A percentile compares a stretch with the other conserved stretches of the same genome.
These are phyloP conservation scores for Myotis yumanensis DNA, from an alignment of 2,113 vertebrate species.

Conservation along the genomic window DNA sequence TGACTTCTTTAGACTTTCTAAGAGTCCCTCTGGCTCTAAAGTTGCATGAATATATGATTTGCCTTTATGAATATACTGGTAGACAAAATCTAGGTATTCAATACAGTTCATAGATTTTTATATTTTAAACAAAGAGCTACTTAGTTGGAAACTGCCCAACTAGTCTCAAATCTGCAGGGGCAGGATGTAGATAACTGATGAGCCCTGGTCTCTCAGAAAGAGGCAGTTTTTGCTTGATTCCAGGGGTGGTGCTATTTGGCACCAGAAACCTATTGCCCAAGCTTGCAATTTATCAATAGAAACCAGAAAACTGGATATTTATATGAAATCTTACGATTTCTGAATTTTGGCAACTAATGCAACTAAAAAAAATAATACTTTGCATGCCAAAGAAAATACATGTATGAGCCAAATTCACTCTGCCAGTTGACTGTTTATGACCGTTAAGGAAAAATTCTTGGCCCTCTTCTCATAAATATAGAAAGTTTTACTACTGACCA, in stretches of 20 bases:
- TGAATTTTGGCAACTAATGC: background rate
- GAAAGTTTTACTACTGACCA: background rate
- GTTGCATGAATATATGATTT: background rate
- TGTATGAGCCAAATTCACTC: background rate
- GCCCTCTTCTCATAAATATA: background rate
- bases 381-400: slow-evolving; percentile 2
- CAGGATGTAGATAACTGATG: background rate
- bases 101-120: background rate
- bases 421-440: background rate
- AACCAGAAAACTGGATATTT: slow-evolving; percentile 13
- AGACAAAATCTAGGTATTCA: background rate
- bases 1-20: background rate
- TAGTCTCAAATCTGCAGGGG: background rate
- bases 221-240: background rate
- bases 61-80: background rate
- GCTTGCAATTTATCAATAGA: slow-evolving; percentile 23
- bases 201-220: background rate
- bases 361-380: slow-evolving; percentile 33
- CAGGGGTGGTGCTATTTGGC: background rate
- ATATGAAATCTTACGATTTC: slow-evolving; percentile 24
- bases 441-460: background rate
- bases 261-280: background rate
- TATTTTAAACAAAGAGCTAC: background rate
- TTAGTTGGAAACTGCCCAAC: background rate
- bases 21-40: background rate